Evolutionary conservation across 1,140 invertebrate genomes (phyloP).

Genomic region (Musca domestica): DNA sequence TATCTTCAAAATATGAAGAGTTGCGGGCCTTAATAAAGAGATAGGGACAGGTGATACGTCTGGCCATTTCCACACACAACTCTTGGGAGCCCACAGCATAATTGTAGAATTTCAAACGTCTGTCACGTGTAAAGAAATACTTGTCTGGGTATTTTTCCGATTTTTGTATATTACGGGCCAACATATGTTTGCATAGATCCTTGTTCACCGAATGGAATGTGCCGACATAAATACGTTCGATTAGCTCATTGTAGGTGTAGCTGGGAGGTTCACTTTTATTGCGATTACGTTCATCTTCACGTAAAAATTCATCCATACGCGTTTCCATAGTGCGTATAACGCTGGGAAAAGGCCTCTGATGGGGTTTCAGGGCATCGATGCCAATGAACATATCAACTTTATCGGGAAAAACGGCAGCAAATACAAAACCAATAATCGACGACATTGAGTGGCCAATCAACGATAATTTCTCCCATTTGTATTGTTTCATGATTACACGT

Average conservation of each 20-base stretch:
- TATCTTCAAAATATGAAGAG: constrained; percentile 59
- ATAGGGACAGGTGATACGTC: constrained; percentile 59
- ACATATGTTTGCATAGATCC: constrained; percentile 59
- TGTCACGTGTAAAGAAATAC: constrained; percentile 63
- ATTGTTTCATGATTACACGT: constrained; percentile 63
- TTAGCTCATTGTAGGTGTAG: constrained; percentile 63
- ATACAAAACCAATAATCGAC: constrained; percentile 60
- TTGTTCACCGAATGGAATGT: constrained; percentile 58
- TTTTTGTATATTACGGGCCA: constrained; percentile 60
- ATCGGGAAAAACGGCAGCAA: constrained; percentile 61
- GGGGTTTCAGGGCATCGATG: constrained; percentile 63
- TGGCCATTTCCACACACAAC: constrained; percentile 56
- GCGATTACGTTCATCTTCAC: constrained; percentile 54
- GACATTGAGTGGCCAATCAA: constrained; percentile 69
- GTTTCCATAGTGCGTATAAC: constrained; percentile 46
- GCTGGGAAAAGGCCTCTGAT: constrained; percentile 48
- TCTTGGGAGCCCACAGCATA: constrained; percentile 57
- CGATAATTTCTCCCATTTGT: constrained; percentile 69
- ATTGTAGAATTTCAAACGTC: constrained; percentile 57
- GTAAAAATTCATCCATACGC: constrained; percentile 57
- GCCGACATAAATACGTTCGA: constrained; percentile 57
- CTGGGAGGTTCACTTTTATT: constrained; percentile 58
- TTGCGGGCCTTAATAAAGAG: constrained; percentile 61
- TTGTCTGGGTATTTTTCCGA: constrained; percentile 60
- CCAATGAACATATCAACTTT: constrained; percentile 63